Percentiles rank a stretch among this genome's conserved stretches.
Conservation (phyloP, 2,888 invertebrate genomes). For the Melinaea marsaeus region DNA sequence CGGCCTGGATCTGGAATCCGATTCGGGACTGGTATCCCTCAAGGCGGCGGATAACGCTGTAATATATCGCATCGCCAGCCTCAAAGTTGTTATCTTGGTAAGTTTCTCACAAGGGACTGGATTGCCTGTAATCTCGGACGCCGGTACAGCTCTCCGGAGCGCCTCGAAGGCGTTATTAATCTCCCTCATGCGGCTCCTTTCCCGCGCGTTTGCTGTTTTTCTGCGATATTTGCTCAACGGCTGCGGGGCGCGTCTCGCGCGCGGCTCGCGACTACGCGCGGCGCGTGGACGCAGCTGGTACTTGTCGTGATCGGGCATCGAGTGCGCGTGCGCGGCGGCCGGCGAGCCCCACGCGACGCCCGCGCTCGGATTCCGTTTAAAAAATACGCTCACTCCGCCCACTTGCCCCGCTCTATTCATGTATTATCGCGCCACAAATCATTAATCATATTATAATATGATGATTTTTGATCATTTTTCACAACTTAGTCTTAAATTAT, state of each 20-base stretch:
- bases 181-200: constrained; percentile 91
- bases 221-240: constrained; percentile 92
- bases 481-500: too few relatives aligned
- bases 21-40: constrained; percentile 57
- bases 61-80: constrained; percentile 93
- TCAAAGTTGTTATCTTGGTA: constrained; percentile 92
- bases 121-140: constrained; percentile 71
- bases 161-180: constrained; percentile 94
- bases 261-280: constrained; percentile 69
- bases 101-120: constrained; percentile 84
- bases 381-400: constrained; percentile 69
- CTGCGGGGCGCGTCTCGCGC: constrained; percentile 81
- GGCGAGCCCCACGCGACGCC: constrained; percentile 49
- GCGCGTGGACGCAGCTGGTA: constrained; percentile 76
- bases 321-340: constrained; percentile 42
- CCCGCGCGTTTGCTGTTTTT: constrained; percentile 93
- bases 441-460: neutral
- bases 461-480: too few relatives aligned
- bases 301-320: constrained; percentile 76
- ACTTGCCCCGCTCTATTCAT: constrained; percentile 68
- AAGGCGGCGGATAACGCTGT: constrained; percentile 84
- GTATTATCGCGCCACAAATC: constrained; percentile 48
- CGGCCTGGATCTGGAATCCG: constrained; percentile 46
- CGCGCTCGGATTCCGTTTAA: constrained; percentile 58
- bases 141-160: constrained; percentile 86